phyloP scores from a whole-genome alignment of 1,140 invertebrate species.

The Euura lappo region DNA sequence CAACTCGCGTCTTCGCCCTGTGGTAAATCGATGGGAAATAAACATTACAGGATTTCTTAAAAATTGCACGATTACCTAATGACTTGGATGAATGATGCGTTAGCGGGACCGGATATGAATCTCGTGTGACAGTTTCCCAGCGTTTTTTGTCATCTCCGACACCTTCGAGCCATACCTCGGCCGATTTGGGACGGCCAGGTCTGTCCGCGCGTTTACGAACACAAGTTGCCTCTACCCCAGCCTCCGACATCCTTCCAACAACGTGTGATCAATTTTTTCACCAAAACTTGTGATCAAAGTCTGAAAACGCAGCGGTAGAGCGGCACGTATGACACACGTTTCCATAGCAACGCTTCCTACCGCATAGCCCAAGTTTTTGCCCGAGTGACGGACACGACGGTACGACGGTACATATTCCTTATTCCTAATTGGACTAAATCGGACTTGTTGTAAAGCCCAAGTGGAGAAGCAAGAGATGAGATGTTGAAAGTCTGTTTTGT shows the following conservation, averaged over 20 bases:
- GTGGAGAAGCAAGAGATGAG: no score
- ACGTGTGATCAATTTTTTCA: background rate
- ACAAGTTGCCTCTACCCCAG: no score
- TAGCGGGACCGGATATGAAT: background rate
- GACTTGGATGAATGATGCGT: background rate
- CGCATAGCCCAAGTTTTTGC: no score
- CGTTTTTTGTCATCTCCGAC: background rate
- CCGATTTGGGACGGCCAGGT: background rate
- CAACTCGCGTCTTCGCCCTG: slow-evolving; percentile 29
- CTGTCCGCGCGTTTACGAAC: no score
- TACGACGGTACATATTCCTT: no score
- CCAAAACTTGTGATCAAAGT: no score
- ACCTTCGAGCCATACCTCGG: background rate
- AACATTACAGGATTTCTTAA: background rate
- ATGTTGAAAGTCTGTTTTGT: no score
- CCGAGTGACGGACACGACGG: no score
- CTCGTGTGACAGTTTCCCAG: background rate
- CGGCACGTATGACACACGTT: no score
- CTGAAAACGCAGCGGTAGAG: no score
- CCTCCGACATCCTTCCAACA: background rate
- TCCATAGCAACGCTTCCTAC: background rate
- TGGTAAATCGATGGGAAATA: background rate
- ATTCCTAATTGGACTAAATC: no score
- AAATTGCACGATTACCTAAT: background rate
- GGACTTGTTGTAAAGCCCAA: no score